Evolutionary conservation across 2,888 invertebrate species (phyloP).

Genomic region (Atrina japonica): DNA sequence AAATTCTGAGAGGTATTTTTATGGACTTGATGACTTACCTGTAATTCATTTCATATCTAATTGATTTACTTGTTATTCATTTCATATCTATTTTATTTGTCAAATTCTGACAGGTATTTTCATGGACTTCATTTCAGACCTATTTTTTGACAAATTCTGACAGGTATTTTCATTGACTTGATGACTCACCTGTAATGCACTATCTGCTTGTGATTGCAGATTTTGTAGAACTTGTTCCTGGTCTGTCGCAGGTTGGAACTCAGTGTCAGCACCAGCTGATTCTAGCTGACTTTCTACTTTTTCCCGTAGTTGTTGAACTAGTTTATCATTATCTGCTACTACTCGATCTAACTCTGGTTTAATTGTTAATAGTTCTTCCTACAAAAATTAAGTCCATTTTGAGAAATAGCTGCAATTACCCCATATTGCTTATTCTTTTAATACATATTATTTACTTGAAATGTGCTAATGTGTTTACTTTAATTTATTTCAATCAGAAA

Average conservation of each 20-base stretch:
- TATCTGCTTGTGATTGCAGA: constrained; percentile 68
- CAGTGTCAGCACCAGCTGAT: constrained; percentile 26
- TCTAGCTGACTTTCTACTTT: constrained; percentile 60
- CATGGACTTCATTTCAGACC: too few relatives aligned
- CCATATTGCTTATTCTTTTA: too few relatives aligned
- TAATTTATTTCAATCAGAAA: too few relatives aligned
- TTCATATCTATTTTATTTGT: too few relatives aligned
- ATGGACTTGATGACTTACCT: background rate
- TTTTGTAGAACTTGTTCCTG: constrained; percentile 70
- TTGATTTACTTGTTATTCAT: too few relatives aligned
- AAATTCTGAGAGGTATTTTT: too few relatives aligned
- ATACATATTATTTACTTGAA: too few relatives aligned
- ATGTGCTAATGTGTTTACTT: too few relatives aligned
- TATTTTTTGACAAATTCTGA: too few relatives aligned
- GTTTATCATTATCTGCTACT: constrained; percentile 64
- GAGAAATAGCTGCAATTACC: too few relatives aligned
- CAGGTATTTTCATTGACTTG: background rate
- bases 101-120: too few relatives aligned
- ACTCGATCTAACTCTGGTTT: constrained; percentile 61
- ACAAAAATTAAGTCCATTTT: too few relatives aligned
- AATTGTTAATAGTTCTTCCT: constrained; percentile 59
- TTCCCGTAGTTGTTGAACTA: constrained; percentile 62
- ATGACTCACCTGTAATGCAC: constrained; percentile 61
- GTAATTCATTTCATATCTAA: background rate
- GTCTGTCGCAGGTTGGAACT: constrained; percentile 43